phyloP scores from a whole-genome alignment of 2,113 vertebrate genomes.

The Crotalus viridis region DNA sequence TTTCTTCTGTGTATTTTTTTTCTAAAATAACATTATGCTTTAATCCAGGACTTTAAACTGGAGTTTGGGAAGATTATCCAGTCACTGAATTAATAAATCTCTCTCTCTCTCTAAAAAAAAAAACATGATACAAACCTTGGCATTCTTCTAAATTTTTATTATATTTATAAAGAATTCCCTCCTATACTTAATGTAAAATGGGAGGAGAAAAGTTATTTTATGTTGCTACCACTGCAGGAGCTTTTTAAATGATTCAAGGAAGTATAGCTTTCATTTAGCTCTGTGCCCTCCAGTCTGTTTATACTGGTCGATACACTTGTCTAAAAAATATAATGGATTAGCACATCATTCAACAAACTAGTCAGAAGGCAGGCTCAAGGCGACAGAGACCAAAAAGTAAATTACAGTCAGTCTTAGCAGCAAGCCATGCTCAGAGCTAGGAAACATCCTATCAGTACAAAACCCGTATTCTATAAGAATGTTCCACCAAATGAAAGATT shows the following conservation, averaged over 20 bases:
- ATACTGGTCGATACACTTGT: constrained; percentile 95
- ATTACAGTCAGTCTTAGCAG: constrained; percentile 83
- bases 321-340: constrained; percentile 96
- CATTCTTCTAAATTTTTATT: constrained; percentile 46
- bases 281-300: constrained; percentile 94
- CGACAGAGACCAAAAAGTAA: constrained; percentile 89
- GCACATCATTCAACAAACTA: constrained; percentile 92
- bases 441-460: constrained; percentile 82
- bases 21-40: not conserved
- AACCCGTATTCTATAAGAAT: constrained; percentile 70
- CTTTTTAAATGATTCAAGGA: constrained; percentile 88
- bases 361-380: constrained; percentile 85
- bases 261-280: constrained; percentile 89
- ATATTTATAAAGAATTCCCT: constrained; percentile 72
- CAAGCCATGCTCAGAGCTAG: constrained; percentile 81
- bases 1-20: not conserved
- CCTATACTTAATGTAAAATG: constrained; percentile 66
- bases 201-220: constrained; percentile 64
- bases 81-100: constrained; percentile 47
- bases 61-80: not conserved
- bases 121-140: constrained; percentile 32
- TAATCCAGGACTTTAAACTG: not conserved
- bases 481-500: constrained; percentile 63
- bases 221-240: constrained; percentile 75
- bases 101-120: constrained; percentile 8